A percentile compares a stretch with the other conserved stretches of the same genome.
These are phyloP conservation scores for Caenorhabditis zanzibari DNA, from an alignment of 2,888 invertebrate genomes.

Conservation along the genomic window DNA sequence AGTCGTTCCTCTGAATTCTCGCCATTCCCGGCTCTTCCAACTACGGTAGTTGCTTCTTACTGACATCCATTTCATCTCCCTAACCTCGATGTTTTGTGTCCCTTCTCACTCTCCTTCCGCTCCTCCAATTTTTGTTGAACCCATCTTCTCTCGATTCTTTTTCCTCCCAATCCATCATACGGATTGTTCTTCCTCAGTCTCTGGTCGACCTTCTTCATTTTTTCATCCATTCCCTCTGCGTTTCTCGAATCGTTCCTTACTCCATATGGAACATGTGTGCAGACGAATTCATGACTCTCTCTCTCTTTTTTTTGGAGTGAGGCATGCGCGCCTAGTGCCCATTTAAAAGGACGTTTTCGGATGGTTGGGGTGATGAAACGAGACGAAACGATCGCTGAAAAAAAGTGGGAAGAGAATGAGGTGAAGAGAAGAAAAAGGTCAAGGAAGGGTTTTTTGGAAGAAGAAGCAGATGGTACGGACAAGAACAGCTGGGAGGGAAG, in stretches of 20 bases:
- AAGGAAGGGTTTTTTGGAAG: neutral
- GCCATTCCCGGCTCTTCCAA: neutral
- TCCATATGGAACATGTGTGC: slow-evolving; percentile 26
- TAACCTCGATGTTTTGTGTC: slow-evolving; percentile 20
- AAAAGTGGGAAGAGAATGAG: slow-evolving; percentile 12
- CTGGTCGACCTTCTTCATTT: slow-evolving; percentile 30
- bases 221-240: slow-evolving; percentile 28
- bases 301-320: slow-evolving; percentile 5
- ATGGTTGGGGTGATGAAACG: neutral
- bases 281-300: slow-evolving; percentile 45
- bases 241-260: slow-evolving; percentile 18
- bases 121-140: slow-evolving; percentile 34
- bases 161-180: slow-evolving; percentile 10
- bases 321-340: slow-evolving; percentile 16
- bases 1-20: no score
- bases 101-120: neutral
- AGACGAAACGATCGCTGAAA: slow-evolving; percentile 26
- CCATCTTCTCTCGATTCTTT: neutral
- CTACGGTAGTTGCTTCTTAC: neutral
- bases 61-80: neutral
- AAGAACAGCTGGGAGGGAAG: slow-evolving; percentile 26
- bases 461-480: neutral
- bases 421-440: slow-evolving; percentile 18
- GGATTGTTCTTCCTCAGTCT: slow-evolving; percentile 10
- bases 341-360: slow-evolving; percentile 36